A percentile compares a stretch with the other conserved stretches of the same genome.
Evolutionary conservation across 2,113 vertebrate species (phyloP).

Genomic region (Laterallus jamaicensis): DNA sequence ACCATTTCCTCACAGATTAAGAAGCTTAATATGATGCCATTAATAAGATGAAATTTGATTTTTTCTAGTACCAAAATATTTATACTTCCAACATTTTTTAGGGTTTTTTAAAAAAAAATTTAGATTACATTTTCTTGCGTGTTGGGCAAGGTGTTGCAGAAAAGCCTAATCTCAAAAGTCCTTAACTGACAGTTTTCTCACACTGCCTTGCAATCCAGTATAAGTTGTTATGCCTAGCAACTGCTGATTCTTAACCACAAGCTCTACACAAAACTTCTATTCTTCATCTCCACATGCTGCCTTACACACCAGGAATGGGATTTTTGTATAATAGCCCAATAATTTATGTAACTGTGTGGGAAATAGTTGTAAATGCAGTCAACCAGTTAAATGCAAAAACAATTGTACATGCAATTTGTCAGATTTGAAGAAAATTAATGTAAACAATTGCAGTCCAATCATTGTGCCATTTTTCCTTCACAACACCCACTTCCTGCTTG

Average conservation of each 20-base stretch:
- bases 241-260: neutral
- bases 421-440: neutral
- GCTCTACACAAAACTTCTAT: neutral
- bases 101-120: too few species aligned
- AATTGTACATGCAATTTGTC: neutral
- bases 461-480: neutral
- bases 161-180: too few species aligned
- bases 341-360: neutral
- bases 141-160: too few species aligned
- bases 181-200: neutral
- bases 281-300: neutral
- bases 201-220: neutral
- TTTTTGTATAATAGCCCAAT: neutral
- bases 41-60: too few species aligned
- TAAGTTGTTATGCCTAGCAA: neutral
- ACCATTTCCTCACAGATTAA: too few species aligned
- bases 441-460: accelerated
- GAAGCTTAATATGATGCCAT: too few species aligned
- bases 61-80: too few species aligned
- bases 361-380: neutral
- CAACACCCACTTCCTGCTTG: neutral
- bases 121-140: too few species aligned
- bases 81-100: too few species aligned
- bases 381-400: neutral
- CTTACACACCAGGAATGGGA: neutral